Evolutionary conservation across 2,888 invertebrate species (phyloP), one percentile per base, ranked within the genome.

Genomic region (Lampropteryx suffumata): DNA sequence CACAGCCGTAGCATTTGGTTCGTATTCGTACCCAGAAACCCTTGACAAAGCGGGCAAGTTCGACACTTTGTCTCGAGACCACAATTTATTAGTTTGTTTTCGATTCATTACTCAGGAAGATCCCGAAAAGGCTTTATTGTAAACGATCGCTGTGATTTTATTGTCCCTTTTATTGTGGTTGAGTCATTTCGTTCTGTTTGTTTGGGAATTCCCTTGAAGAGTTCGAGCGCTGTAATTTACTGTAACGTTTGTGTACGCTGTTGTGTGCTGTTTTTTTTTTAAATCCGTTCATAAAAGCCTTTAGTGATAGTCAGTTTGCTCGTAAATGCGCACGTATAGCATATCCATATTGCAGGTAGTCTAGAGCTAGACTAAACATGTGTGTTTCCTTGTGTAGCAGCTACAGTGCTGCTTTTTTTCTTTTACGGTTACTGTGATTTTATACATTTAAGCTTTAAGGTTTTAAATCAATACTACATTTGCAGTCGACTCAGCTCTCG

Each of bases 41-140:
- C 56, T 58, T 55, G 36, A 8, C 45, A 45, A 59, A 59, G 44
- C 51, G 59, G 53, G 51, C 55, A 64, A 73, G 60, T 69, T 67
- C 55, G 70, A 55, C 65, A 71, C 73, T 76, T 71, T 73, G 71
- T 67, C 65, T 62, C 57, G 68, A 61, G 65, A 69, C 75, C 76
- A 65, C 74, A 73, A 79, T 80, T 76, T 79, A 79, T 79, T 76
- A 67, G 76, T 73, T 72, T 69, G 69, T 67, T 66, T 70, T 69
- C 73, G 66, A 73, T 79, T 75, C 79, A 79, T 80, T 80, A 79
- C 74, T 71, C 65, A 61, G 64, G 50, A 61, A 55, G 63, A 62
- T 65, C 64, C 71, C 71, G 69, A 69, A 65, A 68, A 67, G 62
- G 61, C 67, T 63, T 69, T 65, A 66, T 65, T 56, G 62, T 59